Conservation (phyloP, 1,140 invertebrate genomes). For the Sitobion miscanthi region DNA sequence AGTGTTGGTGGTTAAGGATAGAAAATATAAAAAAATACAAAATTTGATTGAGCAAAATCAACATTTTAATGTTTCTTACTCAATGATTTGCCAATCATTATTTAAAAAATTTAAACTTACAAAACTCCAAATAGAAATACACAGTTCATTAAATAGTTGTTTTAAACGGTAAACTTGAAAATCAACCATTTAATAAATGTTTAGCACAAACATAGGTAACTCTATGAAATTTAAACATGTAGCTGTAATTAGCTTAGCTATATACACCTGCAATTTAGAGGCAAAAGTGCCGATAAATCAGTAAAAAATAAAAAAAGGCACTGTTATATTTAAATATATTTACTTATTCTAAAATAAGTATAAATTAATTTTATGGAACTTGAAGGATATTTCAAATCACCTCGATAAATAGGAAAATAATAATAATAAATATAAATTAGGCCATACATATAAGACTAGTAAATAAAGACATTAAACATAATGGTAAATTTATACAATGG, state of each 20-base stretch:
- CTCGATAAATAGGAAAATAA: conserved; percentile 3
- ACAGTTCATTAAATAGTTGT: neutral
- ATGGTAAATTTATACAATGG: conserved; percentile 44
- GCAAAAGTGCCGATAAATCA: neutral
- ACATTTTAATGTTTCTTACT: conserved; percentile 16
- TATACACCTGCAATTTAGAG: neutral
- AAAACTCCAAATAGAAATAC: neutral
- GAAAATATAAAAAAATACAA: conserved; percentile 40
- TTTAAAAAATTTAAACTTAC: neutral
- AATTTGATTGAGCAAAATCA: conserved; percentile 12
- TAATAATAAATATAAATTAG: conserved; percentile 30
- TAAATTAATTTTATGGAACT: conserved; percentile 23
- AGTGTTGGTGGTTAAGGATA: neutral
- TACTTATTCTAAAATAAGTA: conserved; percentile 18
- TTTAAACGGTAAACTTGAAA: neutral
- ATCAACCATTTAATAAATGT: neutral
- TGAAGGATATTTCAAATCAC: neutral
- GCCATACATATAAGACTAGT: conserved; percentile 39
- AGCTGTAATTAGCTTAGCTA: neutral
- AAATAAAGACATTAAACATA: conserved; percentile 33
- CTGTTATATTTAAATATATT: neutral
- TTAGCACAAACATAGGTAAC: neutral
- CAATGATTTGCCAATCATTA: conserved; percentile 1
- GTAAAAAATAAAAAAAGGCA: neutral
- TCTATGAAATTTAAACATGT: neutral